Conservation (phyloP, 2,113 vertebrate species). For the Eurypyga helias region DNA sequence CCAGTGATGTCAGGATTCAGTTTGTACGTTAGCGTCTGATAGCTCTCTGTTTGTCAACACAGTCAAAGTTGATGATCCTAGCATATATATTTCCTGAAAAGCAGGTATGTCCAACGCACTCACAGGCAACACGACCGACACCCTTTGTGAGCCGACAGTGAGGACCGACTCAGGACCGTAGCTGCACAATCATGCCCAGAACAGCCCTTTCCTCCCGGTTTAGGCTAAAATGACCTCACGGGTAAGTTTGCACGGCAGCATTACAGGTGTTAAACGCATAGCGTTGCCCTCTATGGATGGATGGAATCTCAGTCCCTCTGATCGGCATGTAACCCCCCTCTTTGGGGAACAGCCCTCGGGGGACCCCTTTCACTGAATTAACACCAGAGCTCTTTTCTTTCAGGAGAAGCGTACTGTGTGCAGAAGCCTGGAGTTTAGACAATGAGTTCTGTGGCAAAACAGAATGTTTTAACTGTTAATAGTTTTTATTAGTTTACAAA, state of each 20-base stretch:
- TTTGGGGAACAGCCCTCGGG: background rate
- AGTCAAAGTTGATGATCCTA: accelerated
- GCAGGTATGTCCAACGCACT: background rate
- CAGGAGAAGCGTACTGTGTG: background rate
- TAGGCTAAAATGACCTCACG: background rate
- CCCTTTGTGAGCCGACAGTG: background rate
- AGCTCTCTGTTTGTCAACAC: background rate
- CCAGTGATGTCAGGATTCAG: background rate
- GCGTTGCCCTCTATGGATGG: background rate
- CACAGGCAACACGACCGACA: background rate
- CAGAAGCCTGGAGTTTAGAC: background rate
- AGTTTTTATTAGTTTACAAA: background rate
- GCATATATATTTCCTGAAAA: background rate
- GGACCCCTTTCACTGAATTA: background rate
- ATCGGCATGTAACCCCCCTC: accelerated
- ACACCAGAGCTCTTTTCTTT: background rate
- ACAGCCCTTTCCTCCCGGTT: background rate
- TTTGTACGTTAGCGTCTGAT: background rate
- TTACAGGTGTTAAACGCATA: accelerated
- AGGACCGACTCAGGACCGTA: background rate
- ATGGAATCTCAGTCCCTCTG: background rate
- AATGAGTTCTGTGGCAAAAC: background rate
- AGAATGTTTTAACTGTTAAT: background rate
- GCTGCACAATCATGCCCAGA: background rate
- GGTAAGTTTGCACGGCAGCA: background rate